Percentiles rank a stretch among this genome's conserved stretches.
Evolutionary conservation across 2,888 invertebrate genomes (phyloP).

Genomic region (Eupithecia centaureata): DNA sequence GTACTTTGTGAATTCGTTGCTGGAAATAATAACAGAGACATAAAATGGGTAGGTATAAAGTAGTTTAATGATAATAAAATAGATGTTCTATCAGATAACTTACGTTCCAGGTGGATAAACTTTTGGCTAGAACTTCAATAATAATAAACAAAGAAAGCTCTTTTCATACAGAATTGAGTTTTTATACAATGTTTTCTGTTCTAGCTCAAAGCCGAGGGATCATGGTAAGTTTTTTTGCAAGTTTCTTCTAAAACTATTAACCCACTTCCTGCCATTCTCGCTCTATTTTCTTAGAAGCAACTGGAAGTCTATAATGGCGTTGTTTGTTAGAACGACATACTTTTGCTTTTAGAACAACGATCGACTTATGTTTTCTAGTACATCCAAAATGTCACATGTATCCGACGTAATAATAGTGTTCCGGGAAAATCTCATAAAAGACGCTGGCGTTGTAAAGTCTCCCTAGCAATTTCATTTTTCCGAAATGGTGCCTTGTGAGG

Average conservation of each 20-base stretch:
- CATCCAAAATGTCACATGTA: conserved; percentile 33
- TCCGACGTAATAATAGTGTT: conserved; percentile 52
- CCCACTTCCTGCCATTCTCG: conserved; percentile 44
- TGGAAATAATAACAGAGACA: conserved; percentile 47
- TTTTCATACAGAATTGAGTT: not conserved
- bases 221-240: conserved; percentile 18
- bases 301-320: conserved; percentile 47
- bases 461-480: conserved; percentile 80
- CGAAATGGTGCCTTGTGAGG: conserved; percentile 70
- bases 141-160: conserved; percentile 1
- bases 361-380: conserved; percentile 40
- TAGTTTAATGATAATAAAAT: conserved; percentile 40
- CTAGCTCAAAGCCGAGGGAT: not conserved
- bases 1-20: conserved; percentile 52
- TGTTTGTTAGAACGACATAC: conserved; percentile 49
- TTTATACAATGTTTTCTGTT: not conserved
- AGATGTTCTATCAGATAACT: conserved; percentile 30
- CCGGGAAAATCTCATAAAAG: conserved; percentile 65
- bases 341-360: conserved; percentile 52
- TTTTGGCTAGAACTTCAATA: conserved; percentile 5
- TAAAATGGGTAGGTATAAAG: conserved; percentile 29
- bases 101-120: conserved; percentile 26
- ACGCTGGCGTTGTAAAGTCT: conserved; percentile 59
- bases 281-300: conserved; percentile 44
- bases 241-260: conserved; percentile 35